A percentile compares a stretch with the other conserved stretches of the same genome.
Conservation (phyloP, 2,888 invertebrate genomes). For the Heliconius cydno region DNA sequence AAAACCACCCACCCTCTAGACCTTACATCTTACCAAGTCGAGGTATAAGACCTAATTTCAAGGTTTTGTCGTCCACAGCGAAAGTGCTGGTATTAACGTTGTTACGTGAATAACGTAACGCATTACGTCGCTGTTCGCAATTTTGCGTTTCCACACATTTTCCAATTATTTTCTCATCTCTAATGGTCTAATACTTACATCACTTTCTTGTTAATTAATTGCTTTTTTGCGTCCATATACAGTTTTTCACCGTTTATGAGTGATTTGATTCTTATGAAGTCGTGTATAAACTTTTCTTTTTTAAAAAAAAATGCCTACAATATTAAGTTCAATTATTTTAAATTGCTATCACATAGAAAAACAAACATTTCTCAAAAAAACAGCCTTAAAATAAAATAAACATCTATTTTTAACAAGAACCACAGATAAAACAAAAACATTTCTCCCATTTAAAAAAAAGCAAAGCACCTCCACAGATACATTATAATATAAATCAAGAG, state of each 20-base stretch:
- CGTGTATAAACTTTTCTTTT: background rate
- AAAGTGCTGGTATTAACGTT: conserved; percentile 23
- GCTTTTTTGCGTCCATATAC: background rate
- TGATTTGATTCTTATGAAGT: background rate
- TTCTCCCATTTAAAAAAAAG: background rate
- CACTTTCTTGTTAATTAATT: conserved; percentile 17
- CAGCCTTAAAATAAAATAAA: background rate
- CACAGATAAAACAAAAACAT: background rate
- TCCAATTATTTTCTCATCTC: conserved; percentile 38
- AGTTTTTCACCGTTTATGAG: background rate
- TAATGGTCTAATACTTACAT: conserved; percentile 22
- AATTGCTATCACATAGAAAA: background rate
- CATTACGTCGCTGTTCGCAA: conserved; percentile 24
- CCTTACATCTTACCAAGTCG: too few species aligned
- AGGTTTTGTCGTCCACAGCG: background rate
- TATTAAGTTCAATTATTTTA: background rate
- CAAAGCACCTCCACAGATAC: conserved; percentile 3
- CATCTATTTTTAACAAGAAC: background rate
- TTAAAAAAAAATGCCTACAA: background rate
- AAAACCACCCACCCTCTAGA: too few species aligned
- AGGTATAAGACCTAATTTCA: background rate
- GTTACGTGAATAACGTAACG: conserved; percentile 30
- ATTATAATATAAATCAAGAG: conserved; percentile 46
- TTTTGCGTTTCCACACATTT: conserved; percentile 28
- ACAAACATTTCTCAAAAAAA: background rate